Percentiles rank a stretch among this genome's conserved stretches.
These are phyloP conservation scores for Pardosa pseudoannulata DNA, from an alignment of 2,888 invertebrate species.

Conservation along the genomic window DNA sequence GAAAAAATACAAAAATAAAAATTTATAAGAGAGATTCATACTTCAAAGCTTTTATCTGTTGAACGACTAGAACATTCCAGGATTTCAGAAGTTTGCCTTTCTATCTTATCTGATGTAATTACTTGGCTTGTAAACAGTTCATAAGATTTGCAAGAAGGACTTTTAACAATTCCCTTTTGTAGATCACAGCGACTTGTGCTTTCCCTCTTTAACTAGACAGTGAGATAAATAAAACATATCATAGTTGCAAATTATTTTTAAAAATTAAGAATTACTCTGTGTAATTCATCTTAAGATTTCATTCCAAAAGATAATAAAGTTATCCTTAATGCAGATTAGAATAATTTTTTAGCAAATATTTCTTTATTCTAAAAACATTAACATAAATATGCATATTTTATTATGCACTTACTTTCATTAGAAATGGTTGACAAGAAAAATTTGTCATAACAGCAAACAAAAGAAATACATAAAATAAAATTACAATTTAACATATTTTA, in stretches of 20 bases:
- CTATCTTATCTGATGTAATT: slow-evolving; percentile 52
- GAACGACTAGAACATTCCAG: slow-evolving; percentile 41
- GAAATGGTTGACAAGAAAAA: too few relatives aligned
- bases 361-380: too few relatives aligned
- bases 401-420: too few relatives aligned
- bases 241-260: background rate
- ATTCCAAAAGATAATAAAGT: too few relatives aligned
- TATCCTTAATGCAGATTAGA: too few relatives aligned
- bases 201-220: slow-evolving; percentile 25
- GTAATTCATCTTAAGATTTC: too few relatives aligned
- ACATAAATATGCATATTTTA: too few relatives aligned
- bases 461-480: too few relatives aligned
- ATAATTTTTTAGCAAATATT: too few relatives aligned
- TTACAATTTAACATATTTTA: too few relatives aligned
- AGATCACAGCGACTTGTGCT: slow-evolving; percentile 39
- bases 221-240: background rate
- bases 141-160: slow-evolving; percentile 68
- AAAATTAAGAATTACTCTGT: too few relatives aligned
- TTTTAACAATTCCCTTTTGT: slow-evolving; percentile 63
- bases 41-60: slow-evolving; percentile 54
- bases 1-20: background rate
- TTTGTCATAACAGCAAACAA: too few relatives aligned
- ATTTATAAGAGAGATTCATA: background rate
- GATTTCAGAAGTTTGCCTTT: slow-evolving; percentile 54
- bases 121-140: slow-evolving; percentile 64